Percentiles rank a stretch among this genome's conserved stretches.
These are phyloP conservation scores for Geopemphigus sp. DNA, from an alignment of 1,140 invertebrate species.

Conservation along the genomic window DNA sequence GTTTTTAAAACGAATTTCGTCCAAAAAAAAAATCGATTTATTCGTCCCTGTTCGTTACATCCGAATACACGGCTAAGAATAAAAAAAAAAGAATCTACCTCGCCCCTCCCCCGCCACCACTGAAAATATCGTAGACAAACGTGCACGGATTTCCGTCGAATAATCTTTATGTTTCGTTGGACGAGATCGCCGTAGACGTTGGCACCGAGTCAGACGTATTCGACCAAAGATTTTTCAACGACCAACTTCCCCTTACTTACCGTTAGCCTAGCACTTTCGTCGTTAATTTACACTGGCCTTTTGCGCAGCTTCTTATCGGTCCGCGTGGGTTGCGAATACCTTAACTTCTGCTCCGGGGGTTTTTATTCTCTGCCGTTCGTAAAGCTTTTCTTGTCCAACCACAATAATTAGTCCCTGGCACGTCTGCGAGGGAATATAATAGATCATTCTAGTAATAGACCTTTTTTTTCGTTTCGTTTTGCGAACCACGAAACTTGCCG, in stretches of 20 bases:
- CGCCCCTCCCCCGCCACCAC: too few species aligned
- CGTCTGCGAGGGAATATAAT: constrained; percentile 7
- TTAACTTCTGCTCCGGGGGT: not conserved
- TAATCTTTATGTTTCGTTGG: too few species aligned
- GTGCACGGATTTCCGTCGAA: too few species aligned
- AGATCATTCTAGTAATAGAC: constrained; percentile 16
- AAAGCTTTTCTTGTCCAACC: not conserved
- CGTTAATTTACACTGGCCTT: constrained; percentile 24
- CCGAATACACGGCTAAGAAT: too few species aligned
- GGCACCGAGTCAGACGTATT: not conserved
- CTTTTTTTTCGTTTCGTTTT: too few species aligned
- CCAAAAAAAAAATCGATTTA: too few species aligned
- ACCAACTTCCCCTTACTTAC: not conserved
- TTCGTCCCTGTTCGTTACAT: too few species aligned
- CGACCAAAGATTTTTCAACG: constrained; percentile 16
- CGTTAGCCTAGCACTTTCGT: constrained; percentile 23
- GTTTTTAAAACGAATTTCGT: too few species aligned
- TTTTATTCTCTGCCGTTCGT: not conserved
- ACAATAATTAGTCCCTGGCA: constrained; percentile 1
- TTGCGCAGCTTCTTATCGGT: constrained; percentile 9
- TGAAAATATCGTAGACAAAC: too few species aligned
- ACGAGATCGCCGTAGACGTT: not conserved
- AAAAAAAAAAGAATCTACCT: too few species aligned
- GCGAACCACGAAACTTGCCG: too few species aligned
- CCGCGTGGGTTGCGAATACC: not conserved